Evolutionary conservation across 2,797 vertebrate species (phyloP).

Genomic region (Gymnocypris eckloni): DNA sequence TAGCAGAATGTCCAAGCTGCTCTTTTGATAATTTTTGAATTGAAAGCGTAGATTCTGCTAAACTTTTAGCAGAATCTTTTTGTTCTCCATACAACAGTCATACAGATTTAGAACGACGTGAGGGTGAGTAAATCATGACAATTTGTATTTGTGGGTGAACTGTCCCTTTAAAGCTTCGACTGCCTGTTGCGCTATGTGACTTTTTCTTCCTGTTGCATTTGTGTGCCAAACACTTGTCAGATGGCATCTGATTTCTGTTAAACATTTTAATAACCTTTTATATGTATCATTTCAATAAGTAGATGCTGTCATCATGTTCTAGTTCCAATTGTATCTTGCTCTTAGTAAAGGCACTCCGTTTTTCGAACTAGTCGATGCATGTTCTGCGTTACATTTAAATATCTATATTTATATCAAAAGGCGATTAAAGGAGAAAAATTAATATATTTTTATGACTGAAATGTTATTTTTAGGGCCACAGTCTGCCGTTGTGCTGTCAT

Average conservation of each 20-base stretch:
- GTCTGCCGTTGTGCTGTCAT: conserved; percentile 72
- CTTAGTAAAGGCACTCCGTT: conserved; percentile 83
- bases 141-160: conserved; percentile 18
- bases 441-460: conserved; percentile 94
- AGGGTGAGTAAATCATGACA: background rate
- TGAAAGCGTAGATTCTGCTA: background rate
- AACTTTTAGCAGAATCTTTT: too few species aligned
- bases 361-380: conserved; percentile 85
- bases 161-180: conserved; percentile 73
- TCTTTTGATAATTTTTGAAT: background rate
- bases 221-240: conserved; percentile 70
- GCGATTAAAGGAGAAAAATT: conserved; percentile 91
- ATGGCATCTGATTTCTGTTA: conserved; percentile 68
- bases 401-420: conserved; percentile 94
- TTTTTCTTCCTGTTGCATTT: conserved; percentile 68
- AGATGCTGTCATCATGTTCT: conserved; percentile 67
- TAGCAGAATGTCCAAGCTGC: conserved; percentile 4
- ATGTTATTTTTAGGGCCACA: conserved; percentile 69
- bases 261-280: conserved; percentile 78
- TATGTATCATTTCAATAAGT: conserved; percentile 77
- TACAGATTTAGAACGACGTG: too few species aligned
- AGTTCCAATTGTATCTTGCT: conserved; percentile 70
- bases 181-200: conserved; percentile 75
- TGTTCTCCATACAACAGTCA: background rate
- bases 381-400: conserved; percentile 87